Conservation (phyloP, 92 coral and sea anemone species). For the Paramuricea clavata region DNA sequence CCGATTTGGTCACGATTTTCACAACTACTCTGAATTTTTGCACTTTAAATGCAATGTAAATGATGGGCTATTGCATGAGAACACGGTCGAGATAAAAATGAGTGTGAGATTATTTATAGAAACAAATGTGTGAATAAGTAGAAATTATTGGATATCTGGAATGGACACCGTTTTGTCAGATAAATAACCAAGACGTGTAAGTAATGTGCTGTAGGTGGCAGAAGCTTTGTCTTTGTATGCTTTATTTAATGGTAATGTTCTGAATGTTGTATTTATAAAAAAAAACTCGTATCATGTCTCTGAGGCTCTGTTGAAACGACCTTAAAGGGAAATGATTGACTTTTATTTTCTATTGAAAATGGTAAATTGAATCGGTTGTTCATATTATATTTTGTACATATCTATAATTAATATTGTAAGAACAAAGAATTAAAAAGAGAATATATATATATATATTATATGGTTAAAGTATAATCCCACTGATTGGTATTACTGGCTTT, state of each 20-base stretch:
- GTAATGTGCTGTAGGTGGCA: neutral
- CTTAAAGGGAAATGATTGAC: neutral
- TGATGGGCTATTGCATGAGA: too few species aligned
- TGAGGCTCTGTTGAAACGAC: neutral
- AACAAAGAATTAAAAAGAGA: neutral
- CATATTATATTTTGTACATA: conserved; percentile 42
- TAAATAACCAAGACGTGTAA: neutral
- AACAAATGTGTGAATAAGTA: neutral
- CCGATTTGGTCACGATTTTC: too few species aligned
- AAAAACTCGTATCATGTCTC: conserved; percentile 4
- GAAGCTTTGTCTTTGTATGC: neutral
- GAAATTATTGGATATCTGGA: neutral
- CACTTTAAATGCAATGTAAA: too few species aligned
- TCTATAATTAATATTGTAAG: neutral
- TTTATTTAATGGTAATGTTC: conserved; percentile 18
- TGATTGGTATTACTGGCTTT: too few species aligned
- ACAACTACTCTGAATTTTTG: too few species aligned
- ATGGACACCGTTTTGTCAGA: neutral
- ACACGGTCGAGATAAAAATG: too few species aligned
- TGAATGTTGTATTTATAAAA: conserved; percentile 24
- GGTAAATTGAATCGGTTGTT: conserved; percentile 27
- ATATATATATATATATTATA: neutral
- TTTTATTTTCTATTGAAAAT: conserved; percentile 50
- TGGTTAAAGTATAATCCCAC: neutral
- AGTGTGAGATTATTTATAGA: too few species aligned